A percentile compares a stretch with the other conserved stretches of the same genome.
These are phyloP conservation scores for Drosophila sechellia DNA, from an alignment of 1,140 invertebrate species.

Conservation along the genomic window DNA sequence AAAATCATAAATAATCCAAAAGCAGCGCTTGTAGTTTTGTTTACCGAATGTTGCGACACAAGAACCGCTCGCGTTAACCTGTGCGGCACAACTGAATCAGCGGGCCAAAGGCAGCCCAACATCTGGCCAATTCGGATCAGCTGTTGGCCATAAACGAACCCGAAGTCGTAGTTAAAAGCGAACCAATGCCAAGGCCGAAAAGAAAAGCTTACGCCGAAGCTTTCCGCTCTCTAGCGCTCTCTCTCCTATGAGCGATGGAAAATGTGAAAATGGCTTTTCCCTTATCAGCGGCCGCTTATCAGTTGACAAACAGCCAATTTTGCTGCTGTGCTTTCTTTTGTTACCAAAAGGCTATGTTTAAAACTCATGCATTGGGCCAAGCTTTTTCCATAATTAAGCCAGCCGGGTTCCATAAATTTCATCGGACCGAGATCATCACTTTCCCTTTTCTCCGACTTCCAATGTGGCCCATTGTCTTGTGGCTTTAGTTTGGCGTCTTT, in stretches of 20 bases:
- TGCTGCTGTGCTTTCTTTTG: slow-evolving; percentile 45
- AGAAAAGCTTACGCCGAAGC: slow-evolving; percentile 35
- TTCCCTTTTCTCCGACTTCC: slow-evolving; percentile 53
- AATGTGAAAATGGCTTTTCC: slow-evolving; percentile 13
- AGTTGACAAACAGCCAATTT: slow-evolving; percentile 37
- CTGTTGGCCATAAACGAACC: slow-evolving; percentile 23
- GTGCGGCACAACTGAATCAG: slow-evolving; percentile 57
- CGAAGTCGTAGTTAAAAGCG: slow-evolving; percentile 20
- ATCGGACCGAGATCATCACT: slow-evolving; percentile 38
- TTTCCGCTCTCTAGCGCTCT: slow-evolving; percentile 14
- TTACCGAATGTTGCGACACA: slow-evolving; percentile 1
- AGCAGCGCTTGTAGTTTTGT: slow-evolving; percentile 1
- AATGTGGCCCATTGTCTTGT: slow-evolving; percentile 27
- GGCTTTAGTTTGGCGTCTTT: slow-evolving; percentile 20
- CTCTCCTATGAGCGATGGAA: slow-evolving; percentile 6
- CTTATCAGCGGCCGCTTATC: slow-evolving; percentile 69
- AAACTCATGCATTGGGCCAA: slow-evolving; percentile 64
- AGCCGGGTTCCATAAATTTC: slow-evolving; percentile 35
- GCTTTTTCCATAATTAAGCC: slow-evolving; percentile 67
- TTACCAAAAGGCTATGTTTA: slow-evolving; percentile 51
- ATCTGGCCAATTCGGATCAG: slow-evolving; percentile 30
- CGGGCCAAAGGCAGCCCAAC: slow-evolving; percentile 6
- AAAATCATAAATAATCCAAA: slow-evolving; percentile 22
- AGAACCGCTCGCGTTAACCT: slow-evolving; percentile 47
- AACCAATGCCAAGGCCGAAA: slow-evolving; percentile 69